Evolutionary conservation across 1,140 invertebrate species (phyloP).

Genomic region (Xylocopa sonorina): DNA sequence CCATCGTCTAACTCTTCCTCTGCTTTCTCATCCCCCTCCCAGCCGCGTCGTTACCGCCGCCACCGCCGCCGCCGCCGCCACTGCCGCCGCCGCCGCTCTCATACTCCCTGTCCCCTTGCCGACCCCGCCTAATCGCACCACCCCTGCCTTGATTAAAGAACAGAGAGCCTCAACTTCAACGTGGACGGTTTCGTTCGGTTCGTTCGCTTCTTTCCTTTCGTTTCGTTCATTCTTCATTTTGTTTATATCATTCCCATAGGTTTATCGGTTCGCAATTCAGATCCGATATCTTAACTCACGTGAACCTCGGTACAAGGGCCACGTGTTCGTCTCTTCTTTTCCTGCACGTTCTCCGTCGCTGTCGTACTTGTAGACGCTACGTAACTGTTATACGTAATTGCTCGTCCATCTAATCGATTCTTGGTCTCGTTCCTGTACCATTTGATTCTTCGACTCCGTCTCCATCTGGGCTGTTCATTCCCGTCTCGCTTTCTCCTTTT

Average conservation of each 20-base stretch:
- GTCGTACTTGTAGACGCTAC: neutral
- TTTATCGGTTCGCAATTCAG: no score
- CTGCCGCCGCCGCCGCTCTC: conserved; percentile 44
- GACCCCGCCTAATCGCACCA: conserved; percentile 78
- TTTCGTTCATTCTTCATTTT: neutral
- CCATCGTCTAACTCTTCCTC: conserved; percentile 53
- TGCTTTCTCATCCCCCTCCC: conserved; percentile 30
- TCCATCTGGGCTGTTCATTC: no score
- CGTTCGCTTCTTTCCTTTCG: conserved; percentile 8
- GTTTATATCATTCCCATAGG: no score
- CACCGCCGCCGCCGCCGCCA: conserved; percentile 44
- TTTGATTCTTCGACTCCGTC: neutral
- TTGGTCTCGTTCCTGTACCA: neutral
- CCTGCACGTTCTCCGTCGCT: neutral
- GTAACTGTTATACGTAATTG: no score
- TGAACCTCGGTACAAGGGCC: conserved; percentile 31
- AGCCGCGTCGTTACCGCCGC: conserved; percentile 47
- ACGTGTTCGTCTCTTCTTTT: conserved; percentile 4
- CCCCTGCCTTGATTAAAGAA: conserved; percentile 80
- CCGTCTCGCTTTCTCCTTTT: neutral
- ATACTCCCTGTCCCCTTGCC: conserved; percentile 67
- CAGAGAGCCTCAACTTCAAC: conserved; percentile 67
- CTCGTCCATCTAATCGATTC: neutral
- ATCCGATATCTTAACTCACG: neutral
- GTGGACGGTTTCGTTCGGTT: conserved; percentile 59